These are phyloP conservation scores for Cheumatopsyche charites DNA, from an alignment of 1,140 invertebrate genomes.

Conservation along the genomic window DNA sequence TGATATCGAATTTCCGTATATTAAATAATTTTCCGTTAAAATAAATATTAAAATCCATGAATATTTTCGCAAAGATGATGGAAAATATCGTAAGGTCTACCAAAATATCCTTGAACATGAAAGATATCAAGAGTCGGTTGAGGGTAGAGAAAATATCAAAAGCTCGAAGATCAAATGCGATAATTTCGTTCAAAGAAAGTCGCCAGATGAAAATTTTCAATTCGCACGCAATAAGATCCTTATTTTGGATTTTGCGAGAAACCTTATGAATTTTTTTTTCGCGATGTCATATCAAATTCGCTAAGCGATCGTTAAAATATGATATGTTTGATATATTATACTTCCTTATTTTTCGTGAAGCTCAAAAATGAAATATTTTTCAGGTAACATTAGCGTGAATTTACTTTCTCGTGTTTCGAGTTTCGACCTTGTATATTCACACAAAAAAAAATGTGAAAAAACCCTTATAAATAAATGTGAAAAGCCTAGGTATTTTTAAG, in stretches of 20 bases:
- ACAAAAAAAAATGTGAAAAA: background rate
- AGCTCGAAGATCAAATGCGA: constrained; percentile 15
- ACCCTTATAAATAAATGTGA: background rate
- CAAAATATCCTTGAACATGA: background rate
- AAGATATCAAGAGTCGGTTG: background rate
- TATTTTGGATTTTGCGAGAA: background rate
- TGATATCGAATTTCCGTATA: background rate
- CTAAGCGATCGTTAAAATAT: background rate
- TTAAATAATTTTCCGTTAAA: background rate
- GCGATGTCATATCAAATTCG: background rate
- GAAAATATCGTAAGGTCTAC: background rate
- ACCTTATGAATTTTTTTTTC: background rate
- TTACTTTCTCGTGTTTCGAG: too few species aligned
- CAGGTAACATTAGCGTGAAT: too few species aligned
- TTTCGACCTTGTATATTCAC: too few species aligned
- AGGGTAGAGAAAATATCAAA: constrained; percentile 7
- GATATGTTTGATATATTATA: background rate
- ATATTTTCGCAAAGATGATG: background rate
- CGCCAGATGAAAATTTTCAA: constrained; percentile 15
- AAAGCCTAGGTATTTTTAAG: background rate
- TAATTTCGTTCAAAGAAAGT: constrained; percentile 16
- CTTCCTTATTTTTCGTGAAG: too few species aligned
- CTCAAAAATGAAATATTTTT: too few species aligned
- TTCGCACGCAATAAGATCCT: constrained; percentile 6
- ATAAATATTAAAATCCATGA: background rate